Base-by-base conservation (phyloP, 2,888 invertebrate species). In the Tanytarsus gracilentus region DNA sequence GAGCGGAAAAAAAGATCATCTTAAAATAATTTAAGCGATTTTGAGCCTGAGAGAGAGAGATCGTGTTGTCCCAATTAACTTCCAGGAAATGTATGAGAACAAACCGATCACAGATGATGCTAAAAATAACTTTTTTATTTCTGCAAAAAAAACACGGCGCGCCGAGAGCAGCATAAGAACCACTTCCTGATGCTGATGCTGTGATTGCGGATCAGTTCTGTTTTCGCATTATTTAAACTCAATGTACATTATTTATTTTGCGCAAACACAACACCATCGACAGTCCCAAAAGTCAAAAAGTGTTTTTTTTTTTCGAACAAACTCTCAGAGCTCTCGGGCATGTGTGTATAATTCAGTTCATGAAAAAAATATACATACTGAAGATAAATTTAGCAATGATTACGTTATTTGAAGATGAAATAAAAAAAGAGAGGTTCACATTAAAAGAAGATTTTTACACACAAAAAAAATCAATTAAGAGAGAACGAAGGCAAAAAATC, bases 331-430 rank as follows among this genome's bases (percentile, higher is more conserved):
- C 16, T 48, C 21, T 48, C 39, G 55, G 36, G 16, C 30, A 30
- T 40, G 26, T 58, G 58, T 58, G 27, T 44, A 58, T 21, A 58
- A 58, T 29, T 48, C 44, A 40, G 58, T 58, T 58, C 58, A 58
- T 48, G 58, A 58, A 56, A 55, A 36, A 39, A 55, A 55, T 33
- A 33, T 33, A 23, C 23, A 39, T 30, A 55, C 44, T 60, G 23
- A 60, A 60, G 60, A 60, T 60, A 60, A 60, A 50, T 60, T 60
- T 60, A 60, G 60, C 50, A 60, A 49, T 36, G 60, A 60, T 60
- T 60, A 60, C 60, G 60, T 50, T 50, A 60, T 60, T 50, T 50
- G 14, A 29, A 48, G 50, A 58, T 40, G 40, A 27, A 48, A 58
- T n/a, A n/a, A 48, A 58, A 26, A 58, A 49, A 23, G 44, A 49